These are phyloP conservation scores for Equus quagga DNA, from an alignment of 2,113 vertebrate genomes.

Conservation along the genomic window DNA sequence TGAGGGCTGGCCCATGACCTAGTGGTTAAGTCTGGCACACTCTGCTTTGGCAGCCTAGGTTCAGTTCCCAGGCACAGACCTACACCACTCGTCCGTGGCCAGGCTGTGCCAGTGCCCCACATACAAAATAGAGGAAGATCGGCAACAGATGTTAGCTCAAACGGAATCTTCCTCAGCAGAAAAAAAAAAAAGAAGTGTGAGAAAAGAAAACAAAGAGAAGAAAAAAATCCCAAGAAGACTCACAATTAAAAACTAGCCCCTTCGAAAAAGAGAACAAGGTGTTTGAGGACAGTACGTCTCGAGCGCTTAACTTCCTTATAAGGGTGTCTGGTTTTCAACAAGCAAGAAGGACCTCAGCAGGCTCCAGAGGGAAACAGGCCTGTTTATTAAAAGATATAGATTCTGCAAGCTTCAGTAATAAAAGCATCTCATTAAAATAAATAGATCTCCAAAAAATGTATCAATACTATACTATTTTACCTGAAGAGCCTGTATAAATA, in stretches of 20 bases:
- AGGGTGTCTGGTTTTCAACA: background rate
- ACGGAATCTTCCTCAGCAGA: too few species aligned
- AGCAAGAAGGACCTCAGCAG: slow-evolving; percentile 40
- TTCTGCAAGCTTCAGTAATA: slow-evolving; percentile 39
- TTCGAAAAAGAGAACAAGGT: background rate
- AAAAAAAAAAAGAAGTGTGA: background rate
- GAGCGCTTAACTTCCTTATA: too few species aligned
- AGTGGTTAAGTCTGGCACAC: too few species aligned
- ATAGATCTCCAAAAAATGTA: background rate
- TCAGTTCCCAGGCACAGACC: too few species aligned
- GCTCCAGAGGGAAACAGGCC: background rate
- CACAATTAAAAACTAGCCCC: background rate
- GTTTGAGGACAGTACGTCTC: fast-evolving
- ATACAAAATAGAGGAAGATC: too few species aligned
- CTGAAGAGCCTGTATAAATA: slow-evolving; percentile 37
- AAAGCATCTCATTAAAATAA: slow-evolving; percentile 13
- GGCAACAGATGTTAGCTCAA: too few species aligned
- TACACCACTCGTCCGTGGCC: too few species aligned
- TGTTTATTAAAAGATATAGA: slow-evolving; percentile 81
- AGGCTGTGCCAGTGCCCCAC: too few species aligned
- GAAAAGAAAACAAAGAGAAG: background rate
- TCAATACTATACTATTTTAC: slow-evolving; percentile 57
- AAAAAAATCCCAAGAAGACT: background rate
- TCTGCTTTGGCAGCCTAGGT: too few species aligned
- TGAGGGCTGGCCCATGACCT: too few species aligned